A percentile compares a stretch with the other conserved stretches of the same genome.
phyloP scores from a whole-genome alignment of 2,888 invertebrate genomes.

The Schrankia costaestrigalis region DNA sequence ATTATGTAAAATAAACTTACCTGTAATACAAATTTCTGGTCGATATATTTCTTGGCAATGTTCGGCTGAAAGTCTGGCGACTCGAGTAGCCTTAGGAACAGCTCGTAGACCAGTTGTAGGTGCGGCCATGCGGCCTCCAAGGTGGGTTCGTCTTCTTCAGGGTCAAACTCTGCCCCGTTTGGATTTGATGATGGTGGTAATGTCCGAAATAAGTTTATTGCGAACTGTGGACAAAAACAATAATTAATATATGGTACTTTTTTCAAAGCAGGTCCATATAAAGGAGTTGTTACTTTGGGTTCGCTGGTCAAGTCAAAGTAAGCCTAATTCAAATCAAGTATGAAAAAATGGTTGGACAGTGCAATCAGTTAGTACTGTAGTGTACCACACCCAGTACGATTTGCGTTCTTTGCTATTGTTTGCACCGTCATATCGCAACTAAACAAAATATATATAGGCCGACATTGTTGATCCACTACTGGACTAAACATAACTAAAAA shows the following conservation, averaged over 20 bases:
- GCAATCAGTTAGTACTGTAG: no score
- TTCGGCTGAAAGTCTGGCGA: slow-evolving; percentile 96
- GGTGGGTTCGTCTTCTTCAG: slow-evolving; percentile 97
- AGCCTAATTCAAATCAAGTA: no score
- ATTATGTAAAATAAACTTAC: slow-evolving; percentile 55
- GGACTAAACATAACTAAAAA: no score
- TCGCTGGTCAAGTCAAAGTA: no score
- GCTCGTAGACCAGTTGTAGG: slow-evolving; percentile 89
- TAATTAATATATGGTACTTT: background rate
- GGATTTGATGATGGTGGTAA: slow-evolving; percentile 93
- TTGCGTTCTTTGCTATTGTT: no score
- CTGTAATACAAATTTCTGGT: slow-evolving; percentile 97
- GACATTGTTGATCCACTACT: no score
- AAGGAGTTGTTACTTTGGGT: no score
- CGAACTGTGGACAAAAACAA: slow-evolving; percentile 80
- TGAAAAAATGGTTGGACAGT: no score
- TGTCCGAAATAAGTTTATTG: slow-evolving; percentile 93
- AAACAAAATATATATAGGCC: no score
- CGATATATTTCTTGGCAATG: slow-evolving; percentile 95
- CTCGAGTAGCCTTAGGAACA: slow-evolving; percentile 91
- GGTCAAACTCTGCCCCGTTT: slow-evolving; percentile 93
- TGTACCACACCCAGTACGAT: no score
- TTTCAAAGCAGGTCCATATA: no score
- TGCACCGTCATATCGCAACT: no score
- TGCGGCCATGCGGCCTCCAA: slow-evolving; percentile 98